Percentiles rank a stretch among this genome's conserved stretches.
phyloP scores from a whole-genome alignment of 2,113 vertebrate genomes.

The Axis porcinus region DNA sequence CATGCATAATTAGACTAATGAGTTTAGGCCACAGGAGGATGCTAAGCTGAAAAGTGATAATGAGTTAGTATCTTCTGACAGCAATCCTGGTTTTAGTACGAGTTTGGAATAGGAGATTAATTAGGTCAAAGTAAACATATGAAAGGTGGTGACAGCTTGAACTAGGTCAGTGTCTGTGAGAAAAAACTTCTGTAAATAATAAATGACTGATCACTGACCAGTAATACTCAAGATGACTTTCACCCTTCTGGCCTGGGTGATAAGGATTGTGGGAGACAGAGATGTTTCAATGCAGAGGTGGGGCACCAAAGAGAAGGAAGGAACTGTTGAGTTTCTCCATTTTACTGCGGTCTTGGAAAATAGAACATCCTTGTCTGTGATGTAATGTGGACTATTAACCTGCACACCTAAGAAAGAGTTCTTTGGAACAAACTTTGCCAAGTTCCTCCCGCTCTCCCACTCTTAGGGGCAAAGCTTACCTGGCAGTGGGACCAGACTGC shows the following conservation, averaged over 20 bases:
- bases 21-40: not conserved
- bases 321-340: too few species aligned
- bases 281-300: not conserved
- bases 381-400: not conserved
- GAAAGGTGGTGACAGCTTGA: not conserved
- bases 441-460: too few species aligned
- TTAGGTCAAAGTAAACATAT: rapidly evolving
- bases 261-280: too few species aligned
- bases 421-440: not conserved
- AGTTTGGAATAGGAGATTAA: not conserved
- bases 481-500: not conserved
- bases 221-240: not conserved
- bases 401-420: not conserved
- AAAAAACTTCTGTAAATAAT: not conserved
- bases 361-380: not conserved
- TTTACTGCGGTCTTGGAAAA: not conserved
- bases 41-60: not conserved
- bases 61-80: not conserved
- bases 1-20: not conserved
- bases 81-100: not conserved
- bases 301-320: too few species aligned
- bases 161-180: not conserved
- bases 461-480: not conserved
- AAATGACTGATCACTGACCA: too few species aligned
- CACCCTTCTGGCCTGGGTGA: not conserved